These are phyloP conservation scores for Crioceris asparagi DNA, from an alignment of 2,888 invertebrate species.

Conservation along the genomic window DNA sequence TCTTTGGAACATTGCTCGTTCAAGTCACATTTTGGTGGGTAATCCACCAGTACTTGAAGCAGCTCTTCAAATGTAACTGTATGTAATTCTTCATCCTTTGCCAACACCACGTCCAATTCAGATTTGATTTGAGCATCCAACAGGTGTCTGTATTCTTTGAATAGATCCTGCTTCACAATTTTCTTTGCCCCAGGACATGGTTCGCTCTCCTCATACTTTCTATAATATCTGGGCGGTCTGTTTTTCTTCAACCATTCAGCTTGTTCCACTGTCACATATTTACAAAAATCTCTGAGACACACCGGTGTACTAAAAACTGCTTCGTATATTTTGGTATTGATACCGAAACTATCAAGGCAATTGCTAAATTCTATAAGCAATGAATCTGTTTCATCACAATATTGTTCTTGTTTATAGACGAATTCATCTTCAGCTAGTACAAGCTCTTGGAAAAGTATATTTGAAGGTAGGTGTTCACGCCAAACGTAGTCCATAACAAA, in stretches of 20 bases:
- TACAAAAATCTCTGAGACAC: slow-evolving; percentile 28
- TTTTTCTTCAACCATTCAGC: slow-evolving; percentile 20
- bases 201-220: slow-evolving; percentile 14
- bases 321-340: slow-evolving; percentile 20
- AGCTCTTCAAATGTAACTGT: slow-evolving; percentile 18
- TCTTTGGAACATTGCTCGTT: slow-evolving; percentile 10
- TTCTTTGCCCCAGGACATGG: slow-evolving; percentile 19
- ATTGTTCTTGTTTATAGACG: slow-evolving; percentile 17
- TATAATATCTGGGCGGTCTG: slow-evolving; percentile 9
- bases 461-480: slow-evolving; percentile 22
- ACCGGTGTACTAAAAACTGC: slow-evolving; percentile 22
- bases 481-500: slow-evolving; percentile 18
- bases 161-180: slow-evolving; percentile 15
- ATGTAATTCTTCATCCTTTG: neutral
- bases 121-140: slow-evolving; percentile 11
- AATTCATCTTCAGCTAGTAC: slow-evolving; percentile 19
- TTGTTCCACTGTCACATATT: slow-evolving; percentile 19
- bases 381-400: slow-evolving; percentile 23
- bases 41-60: slow-evolving; percentile 17
- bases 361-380: slow-evolving; percentile 22
- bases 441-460: slow-evolving; percentile 22
- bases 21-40: slow-evolving; percentile 13
- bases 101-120: slow-evolving; percentile 6
- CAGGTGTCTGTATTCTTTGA: slow-evolving; percentile 18
- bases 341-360: slow-evolving; percentile 24